These are phyloP conservation scores for Lamellibrachia columna DNA, from an alignment of 2,888 invertebrate species.

Conservation along the genomic window DNA sequence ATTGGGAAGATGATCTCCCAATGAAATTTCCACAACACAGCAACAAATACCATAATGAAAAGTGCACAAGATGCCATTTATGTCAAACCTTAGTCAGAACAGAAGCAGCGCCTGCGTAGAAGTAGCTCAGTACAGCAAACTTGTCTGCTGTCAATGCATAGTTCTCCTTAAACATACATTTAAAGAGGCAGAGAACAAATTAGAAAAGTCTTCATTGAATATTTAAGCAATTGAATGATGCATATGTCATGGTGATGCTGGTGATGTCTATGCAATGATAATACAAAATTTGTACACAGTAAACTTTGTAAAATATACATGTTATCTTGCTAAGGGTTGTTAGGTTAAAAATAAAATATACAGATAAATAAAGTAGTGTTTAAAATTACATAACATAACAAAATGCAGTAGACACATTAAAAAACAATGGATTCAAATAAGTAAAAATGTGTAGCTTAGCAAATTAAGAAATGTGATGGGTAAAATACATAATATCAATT, in stretches of 20 bases:
- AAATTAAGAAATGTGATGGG: too few relatives aligned
- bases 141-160: constrained; percentile 72
- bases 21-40: background rate
- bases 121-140: constrained; percentile 87
- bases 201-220: background rate
- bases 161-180: constrained; percentile 65
- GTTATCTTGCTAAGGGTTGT: too few relatives aligned
- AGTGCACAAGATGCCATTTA: constrained; percentile 17
- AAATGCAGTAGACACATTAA: too few relatives aligned
- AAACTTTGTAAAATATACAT: too few relatives aligned
- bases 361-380: too few relatives aligned
- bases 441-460: too few relatives aligned
- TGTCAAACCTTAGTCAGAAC: constrained; percentile 49
- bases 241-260: background rate
- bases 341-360: too few relatives aligned
- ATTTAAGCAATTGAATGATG: background rate
- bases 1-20: background rate
- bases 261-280: background rate
- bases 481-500: too few relatives aligned
- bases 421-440: too few relatives aligned
- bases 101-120: constrained; percentile 76
- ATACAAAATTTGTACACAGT: background rate
- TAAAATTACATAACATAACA: too few relatives aligned
- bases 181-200: background rate
- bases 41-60: background rate